Conservation (phyloP, 2,797 vertebrate species). For the Leptodactylus fallax region DNA sequence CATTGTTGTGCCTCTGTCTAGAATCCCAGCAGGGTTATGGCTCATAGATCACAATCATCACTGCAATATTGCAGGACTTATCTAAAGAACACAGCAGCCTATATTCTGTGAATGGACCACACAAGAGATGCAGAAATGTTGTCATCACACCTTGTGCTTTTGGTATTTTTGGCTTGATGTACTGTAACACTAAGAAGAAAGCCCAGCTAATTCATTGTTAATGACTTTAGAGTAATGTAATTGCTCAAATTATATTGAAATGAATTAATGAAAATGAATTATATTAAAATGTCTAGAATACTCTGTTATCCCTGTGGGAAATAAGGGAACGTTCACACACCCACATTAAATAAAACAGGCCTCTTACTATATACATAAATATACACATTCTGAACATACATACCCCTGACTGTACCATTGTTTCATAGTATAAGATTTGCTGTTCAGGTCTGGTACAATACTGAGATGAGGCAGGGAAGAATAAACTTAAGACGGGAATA, state of each 20-base stretch:
- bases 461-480: neutral
- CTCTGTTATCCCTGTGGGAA: neutral
- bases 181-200: no score
- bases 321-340: neutral
- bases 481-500: no score
- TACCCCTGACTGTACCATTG: neutral
- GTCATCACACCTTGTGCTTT: no score
- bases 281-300: neutral
- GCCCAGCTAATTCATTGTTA: neutral
- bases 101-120: no score
- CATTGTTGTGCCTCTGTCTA: neutral
- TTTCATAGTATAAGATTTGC: neutral
- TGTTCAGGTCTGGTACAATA: neutral
- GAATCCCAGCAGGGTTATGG: neutral
- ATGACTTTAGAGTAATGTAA: neutral
- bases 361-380: neutral
- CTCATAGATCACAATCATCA: neutral
- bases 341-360: neutral
- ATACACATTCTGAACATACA: slow-evolving; percentile 13
- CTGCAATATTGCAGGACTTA: neutral
- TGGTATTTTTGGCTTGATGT: no score
- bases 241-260: neutral
- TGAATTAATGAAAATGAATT: neutral
- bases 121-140: no score
- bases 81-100: neutral